A percentile compares a stretch with the other conserved stretches of the same genome.
Conservation (phyloP, 2,797 vertebrate genomes). For the Poecilia picta region DNA sequence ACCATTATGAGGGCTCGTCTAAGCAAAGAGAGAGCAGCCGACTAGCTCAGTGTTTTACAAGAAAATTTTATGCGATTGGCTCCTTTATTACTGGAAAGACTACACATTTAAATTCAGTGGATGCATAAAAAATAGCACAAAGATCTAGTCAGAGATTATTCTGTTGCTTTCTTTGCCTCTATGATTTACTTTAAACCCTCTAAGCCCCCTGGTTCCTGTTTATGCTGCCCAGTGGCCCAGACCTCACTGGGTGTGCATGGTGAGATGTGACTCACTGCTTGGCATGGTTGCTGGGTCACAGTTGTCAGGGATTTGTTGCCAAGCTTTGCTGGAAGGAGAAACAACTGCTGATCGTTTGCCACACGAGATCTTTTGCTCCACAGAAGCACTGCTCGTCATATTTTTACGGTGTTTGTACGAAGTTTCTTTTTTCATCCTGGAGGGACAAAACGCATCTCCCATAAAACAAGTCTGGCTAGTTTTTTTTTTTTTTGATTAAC, state of each 20-base stretch:
- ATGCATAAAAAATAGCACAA: neutral
- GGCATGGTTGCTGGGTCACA: constrained; percentile 51
- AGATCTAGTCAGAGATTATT: neutral
- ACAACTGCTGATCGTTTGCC: constrained; percentile 14
- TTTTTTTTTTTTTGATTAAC: too few relatives aligned
- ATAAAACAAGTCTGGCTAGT: neutral
- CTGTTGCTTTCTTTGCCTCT: constrained; percentile 19
- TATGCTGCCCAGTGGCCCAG: constrained; percentile 30
- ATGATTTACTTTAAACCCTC: constrained; percentile 43
- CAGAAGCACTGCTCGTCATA: neutral
- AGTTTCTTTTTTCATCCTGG: neutral
- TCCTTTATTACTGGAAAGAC: neutral
- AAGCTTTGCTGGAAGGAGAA: constrained; percentile 31
- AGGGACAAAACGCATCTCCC: neutral
- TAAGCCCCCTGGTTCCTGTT: constrained; percentile 60
- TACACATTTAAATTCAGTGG: neutral
- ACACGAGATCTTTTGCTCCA: neutral
- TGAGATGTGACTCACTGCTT: constrained; percentile 42
- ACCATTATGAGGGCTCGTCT: neutral
- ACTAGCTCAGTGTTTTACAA: neutral
- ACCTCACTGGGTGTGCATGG: constrained; percentile 38
- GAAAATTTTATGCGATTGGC: neutral
- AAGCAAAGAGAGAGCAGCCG: neutral
- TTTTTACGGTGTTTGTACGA: neutral
- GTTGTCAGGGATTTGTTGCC: constrained; percentile 61